These are phyloP conservation scores for Gobionotothen gibberifrons DNA, from an alignment of 2,797 vertebrate species.

Conservation along the genomic window DNA sequence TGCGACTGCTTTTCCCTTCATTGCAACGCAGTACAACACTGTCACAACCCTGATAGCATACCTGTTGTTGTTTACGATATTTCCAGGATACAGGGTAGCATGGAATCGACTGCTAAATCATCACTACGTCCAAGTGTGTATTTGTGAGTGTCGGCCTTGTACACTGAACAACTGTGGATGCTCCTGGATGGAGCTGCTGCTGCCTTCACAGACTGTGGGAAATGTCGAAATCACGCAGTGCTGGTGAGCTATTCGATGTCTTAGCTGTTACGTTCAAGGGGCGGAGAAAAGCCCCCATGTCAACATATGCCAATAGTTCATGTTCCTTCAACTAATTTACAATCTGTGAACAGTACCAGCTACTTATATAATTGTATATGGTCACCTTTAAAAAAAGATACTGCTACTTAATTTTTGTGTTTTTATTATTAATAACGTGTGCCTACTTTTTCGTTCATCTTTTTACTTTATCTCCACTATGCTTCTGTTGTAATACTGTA, in stretches of 20 bases:
- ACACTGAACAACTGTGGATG: slow-evolving; percentile 26
- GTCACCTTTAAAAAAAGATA: no score
- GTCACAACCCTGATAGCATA: slow-evolving; percentile 19
- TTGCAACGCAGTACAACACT: neutral
- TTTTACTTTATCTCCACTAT: no score
- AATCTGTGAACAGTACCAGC: no score
- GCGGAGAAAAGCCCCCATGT: neutral
- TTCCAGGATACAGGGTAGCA: neutral
- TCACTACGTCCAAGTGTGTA: slow-evolving; percentile 19
- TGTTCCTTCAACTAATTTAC: no score
- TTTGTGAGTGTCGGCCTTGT: slow-evolving; percentile 14
- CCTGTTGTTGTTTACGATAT: slow-evolving; percentile 51
- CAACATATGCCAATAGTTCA: neutral
- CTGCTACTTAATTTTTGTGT: neutral
- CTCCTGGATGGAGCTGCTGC: slow-evolving; percentile 21
- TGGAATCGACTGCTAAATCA: slow-evolving; percentile 35
- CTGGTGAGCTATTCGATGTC: neutral
- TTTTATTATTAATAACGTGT: neutral
- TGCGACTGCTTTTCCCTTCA: neutral
- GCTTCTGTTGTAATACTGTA: no score
- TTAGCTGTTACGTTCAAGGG: slow-evolving; percentile 7
- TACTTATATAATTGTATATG: no score
- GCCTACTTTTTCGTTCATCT: no score
- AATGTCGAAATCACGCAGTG: neutral
- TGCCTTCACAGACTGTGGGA: slow-evolving; percentile 51